Evolutionary conservation across 2,113 vertebrate genomes (phyloP).

Genomic region (Lynx canadensis): DNA sequence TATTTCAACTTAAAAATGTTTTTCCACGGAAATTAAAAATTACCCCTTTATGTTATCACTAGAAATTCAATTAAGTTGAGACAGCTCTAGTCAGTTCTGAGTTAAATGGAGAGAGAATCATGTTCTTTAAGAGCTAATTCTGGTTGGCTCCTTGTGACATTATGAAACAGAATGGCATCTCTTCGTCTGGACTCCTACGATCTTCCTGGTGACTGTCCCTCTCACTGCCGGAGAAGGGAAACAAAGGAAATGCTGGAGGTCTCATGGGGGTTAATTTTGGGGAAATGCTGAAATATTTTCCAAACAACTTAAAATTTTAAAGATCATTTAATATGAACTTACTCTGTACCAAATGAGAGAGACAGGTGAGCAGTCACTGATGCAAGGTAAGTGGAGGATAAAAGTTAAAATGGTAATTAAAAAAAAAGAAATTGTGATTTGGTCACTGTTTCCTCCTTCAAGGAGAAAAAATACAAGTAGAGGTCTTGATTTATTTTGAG

Average conservation of each 20-base stretch:
- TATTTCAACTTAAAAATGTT: not conserved
- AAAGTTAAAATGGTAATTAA: not conserved
- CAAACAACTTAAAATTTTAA: not conserved
- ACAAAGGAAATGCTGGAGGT: not conserved
- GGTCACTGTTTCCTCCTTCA: not conserved
- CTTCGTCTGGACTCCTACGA: not conserved
- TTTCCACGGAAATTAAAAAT: constrained; percentile 27
- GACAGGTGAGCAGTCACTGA: not conserved
- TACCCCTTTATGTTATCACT: not conserved
- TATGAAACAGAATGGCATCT: not conserved
- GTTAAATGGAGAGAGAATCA: not conserved
- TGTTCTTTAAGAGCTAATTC: not conserved
- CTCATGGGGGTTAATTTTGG: not conserved
- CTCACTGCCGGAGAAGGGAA: not conserved
- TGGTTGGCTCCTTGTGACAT: not conserved
- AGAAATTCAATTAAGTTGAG: constrained; percentile 30
- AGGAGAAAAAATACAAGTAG: constrained; percentile 20
- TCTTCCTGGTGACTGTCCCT: not conserved
- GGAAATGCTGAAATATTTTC: constrained; percentile 17
- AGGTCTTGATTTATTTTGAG: not conserved
- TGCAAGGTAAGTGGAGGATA: not conserved
- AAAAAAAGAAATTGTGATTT: not conserved
- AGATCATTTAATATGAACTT: not conserved
- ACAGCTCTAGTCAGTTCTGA: not conserved
- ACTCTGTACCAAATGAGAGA: not conserved